These are phyloP conservation scores for Troides aeacus DNA, from an alignment of 2,888 invertebrate species.

Conservation along the genomic window DNA sequence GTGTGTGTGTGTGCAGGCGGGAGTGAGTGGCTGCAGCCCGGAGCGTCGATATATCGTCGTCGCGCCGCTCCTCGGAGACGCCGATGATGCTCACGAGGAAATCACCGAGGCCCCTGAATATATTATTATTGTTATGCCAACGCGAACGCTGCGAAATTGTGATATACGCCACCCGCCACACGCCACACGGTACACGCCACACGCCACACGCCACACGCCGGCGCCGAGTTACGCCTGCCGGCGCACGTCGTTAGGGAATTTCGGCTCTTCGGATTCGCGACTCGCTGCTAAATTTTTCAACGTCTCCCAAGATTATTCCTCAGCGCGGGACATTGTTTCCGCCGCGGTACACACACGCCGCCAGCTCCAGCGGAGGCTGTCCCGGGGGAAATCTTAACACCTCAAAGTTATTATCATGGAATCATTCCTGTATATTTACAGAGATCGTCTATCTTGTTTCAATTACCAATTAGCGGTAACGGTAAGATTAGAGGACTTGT, in stretches of 20 bases:
- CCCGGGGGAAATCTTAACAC: constrained; percentile 16
- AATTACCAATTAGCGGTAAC: too few relatives aligned
- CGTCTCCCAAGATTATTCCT: constrained; percentile 39
- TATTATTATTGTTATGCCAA: constrained; percentile 77
- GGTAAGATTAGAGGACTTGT: too few relatives aligned
- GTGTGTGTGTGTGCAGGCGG: too few relatives aligned
- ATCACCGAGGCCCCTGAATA: constrained; percentile 74
- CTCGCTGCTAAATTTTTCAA: constrained; percentile 60
- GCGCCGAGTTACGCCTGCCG: constrained; percentile 55
- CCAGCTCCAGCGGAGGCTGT: neutral
- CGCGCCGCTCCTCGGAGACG: constrained; percentile 50
- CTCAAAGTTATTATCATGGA: too few relatives aligned
- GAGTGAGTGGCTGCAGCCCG: too few relatives aligned
- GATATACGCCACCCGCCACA: constrained; percentile 46
- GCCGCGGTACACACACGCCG: constrained; percentile 30
- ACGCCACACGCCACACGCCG: constrained; percentile 1
- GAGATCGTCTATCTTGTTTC: too few relatives aligned
- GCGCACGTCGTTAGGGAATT: constrained; percentile 59
- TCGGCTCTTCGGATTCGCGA: constrained; percentile 42
- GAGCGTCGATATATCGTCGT: constrained; percentile 22
- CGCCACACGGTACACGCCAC: constrained; percentile 40
- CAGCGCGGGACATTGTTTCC: constrained; percentile 37
- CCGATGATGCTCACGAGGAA: constrained; percentile 36
- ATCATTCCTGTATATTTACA: too few relatives aligned
- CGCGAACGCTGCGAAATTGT: constrained; percentile 70